Base-by-base conservation (phyloP, 2,888 invertebrate species). In the Miltochrista miniata region DNA sequence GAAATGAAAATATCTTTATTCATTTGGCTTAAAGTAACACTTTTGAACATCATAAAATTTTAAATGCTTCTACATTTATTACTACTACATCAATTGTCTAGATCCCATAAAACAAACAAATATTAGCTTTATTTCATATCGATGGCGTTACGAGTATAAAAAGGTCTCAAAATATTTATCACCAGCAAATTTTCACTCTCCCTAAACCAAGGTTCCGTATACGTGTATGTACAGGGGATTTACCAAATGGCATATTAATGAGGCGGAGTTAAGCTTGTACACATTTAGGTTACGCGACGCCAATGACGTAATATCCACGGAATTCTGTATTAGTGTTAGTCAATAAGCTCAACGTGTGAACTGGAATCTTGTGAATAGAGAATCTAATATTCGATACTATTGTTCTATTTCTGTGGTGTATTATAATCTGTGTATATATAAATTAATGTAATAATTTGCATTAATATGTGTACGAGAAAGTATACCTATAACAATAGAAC, bases 211-310 rank as follows among this genome's bases (percentile, higher is more conserved):
- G 39, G 42, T 47, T 47, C 38, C 24, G 30, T 34, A 18, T 43
- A 51, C 47, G 18, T 24, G 40, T 51, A n/a, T 43, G 42, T 29
- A 30, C 34, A 14, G 46, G 66, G 67, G 66, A 69, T 69, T 63
- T 31, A 38, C 45, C 18, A 67, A 67, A 67, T 67, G 66, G 67
- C 58, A 68, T 67, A 67, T 67, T 67, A 69, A 67, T 66, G 69
- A 69, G 54, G 31, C 63, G 24, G 12, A 38, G 43, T 56, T 59
- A 67, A 52, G 40, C 58, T 39, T 30, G 7, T 36, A 59, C 55
- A 66, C 53, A 61, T 61, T 67, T 40, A 69, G 66, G 47, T 50
- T n/a, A 54, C 64, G 43, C 55, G 12, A 49, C 63, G 53, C 48
- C 53, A 63, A 2, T 49, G 51, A 56, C 53, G 56, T 55, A 45